These are phyloP conservation scores for Ara ararauna DNA, from an alignment of 2,797 vertebrate genomes.

Conservation along the genomic window DNA sequence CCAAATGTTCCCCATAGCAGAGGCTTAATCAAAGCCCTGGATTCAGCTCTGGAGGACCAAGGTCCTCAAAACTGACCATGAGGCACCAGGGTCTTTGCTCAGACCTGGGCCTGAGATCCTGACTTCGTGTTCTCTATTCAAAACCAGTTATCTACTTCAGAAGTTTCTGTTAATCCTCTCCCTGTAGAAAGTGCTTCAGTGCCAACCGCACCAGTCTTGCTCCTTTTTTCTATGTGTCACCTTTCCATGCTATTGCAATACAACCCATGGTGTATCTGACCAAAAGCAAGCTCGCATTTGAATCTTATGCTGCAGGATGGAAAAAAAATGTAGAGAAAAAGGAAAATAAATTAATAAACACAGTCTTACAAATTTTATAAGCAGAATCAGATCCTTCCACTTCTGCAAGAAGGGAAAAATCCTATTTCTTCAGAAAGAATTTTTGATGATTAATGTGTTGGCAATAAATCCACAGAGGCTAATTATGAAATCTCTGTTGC, in stretches of 20 bases:
- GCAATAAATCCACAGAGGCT: neutral
- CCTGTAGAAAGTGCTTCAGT: neutral
- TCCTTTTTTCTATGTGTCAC: neutral
- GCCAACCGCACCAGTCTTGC: neutral
- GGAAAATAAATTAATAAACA: neutral
- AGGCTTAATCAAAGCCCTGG: neutral
- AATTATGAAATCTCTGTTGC: conserved; percentile 8
- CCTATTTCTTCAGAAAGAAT: neutral
- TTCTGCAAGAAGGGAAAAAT: neutral
- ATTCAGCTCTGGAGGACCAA: neutral
- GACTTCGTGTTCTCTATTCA: neutral
- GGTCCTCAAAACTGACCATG: neutral
- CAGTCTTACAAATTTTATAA: neutral
- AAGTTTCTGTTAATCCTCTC: neutral
- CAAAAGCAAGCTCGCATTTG: neutral
- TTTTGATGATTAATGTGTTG: neutral
- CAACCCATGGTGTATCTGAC: neutral
- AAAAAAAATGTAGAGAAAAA: neutral
- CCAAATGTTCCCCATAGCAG: neutral
- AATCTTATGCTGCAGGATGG: neutral
- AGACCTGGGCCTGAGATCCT: neutral
- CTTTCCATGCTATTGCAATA: neutral
- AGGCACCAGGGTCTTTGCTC: neutral
- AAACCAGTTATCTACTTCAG: neutral
- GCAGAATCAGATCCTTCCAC: neutral